Conservation (phyloP, 1,140 invertebrate species). For the Solen grandis region DNA sequence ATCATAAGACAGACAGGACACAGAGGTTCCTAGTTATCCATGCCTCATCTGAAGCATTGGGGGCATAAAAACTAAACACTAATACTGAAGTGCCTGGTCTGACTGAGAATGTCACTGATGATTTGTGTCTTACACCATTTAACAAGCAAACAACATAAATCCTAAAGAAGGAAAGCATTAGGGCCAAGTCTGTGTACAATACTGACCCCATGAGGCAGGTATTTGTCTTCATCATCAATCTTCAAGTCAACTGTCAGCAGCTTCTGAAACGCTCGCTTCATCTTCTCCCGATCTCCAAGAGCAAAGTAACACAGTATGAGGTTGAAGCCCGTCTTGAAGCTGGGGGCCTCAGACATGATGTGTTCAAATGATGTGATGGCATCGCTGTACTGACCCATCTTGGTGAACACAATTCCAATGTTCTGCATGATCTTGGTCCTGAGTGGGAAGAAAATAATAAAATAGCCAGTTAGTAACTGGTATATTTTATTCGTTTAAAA, state of each 20-base stretch:
- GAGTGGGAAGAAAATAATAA: slow-evolving; percentile 62
- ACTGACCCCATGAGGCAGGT: slow-evolving; percentile 81
- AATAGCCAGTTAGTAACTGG: no score
- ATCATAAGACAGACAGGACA: no score
- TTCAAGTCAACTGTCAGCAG: slow-evolving; percentile 93
- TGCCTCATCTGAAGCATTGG: no score
- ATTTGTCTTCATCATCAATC: slow-evolving; percentile 92
- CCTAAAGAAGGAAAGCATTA: not conserved
- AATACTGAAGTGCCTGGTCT: no score
- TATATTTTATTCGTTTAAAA: not conserved
- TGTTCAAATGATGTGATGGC: slow-evolving; percentile 98
- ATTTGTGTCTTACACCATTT: no score
- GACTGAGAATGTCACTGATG: no score
- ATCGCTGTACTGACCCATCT: slow-evolving; percentile 97
- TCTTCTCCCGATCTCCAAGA: slow-evolving; percentile 95
- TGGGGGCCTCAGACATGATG: slow-evolving; percentile 97
- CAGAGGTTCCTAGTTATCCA: no score
- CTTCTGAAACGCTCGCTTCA: slow-evolving; percentile 95
- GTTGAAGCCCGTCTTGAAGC: slow-evolving; percentile 94
- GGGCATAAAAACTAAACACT: no score
- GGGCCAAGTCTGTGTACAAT: not conserved
- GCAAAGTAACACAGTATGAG: slow-evolving; percentile 96
- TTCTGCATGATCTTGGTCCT: slow-evolving; percentile 99
- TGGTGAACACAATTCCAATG: slow-evolving; percentile 96
- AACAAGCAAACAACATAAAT: no score